Conservation (phyloP, 35 echinoderm and acorn worm genomes). For the Strongylocentrotus purpuratus region DNA sequence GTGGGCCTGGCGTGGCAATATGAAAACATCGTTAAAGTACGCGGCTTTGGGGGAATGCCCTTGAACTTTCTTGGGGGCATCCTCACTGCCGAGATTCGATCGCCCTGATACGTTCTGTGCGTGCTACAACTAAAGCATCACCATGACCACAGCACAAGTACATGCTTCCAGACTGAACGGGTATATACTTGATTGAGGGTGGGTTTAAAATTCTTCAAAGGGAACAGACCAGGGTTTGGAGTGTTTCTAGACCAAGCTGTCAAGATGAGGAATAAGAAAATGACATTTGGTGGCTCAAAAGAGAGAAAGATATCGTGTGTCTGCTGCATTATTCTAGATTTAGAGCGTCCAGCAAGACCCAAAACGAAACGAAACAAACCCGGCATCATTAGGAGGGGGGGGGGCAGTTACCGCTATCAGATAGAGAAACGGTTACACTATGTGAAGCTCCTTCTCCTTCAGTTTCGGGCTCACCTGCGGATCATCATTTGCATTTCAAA, state of each 20-base stretch:
- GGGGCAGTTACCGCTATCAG: too few species aligned
- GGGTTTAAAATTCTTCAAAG: too few species aligned
- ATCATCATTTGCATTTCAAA: slow-evolving; percentile 19
- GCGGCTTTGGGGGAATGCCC: not conserved
- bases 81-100: not conserved
- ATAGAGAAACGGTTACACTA: too few species aligned
- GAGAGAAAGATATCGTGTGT: slow-evolving; percentile 24
- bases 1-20: not conserved
- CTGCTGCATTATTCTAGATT: not conserved
- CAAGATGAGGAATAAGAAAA: not conserved
- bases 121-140: too few species aligned
- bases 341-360: not conserved
- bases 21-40: slow-evolving; percentile 55
- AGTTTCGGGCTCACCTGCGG: not conserved
- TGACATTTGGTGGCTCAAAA: not conserved
- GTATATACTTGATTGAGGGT: too few species aligned
- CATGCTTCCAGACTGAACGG: too few species aligned
- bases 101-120: too few species aligned
- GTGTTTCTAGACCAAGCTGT: slow-evolving; percentile 28
- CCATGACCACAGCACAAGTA: too few species aligned
- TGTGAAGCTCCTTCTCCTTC: not conserved
- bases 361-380: not conserved
- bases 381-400: not conserved
- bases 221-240: not conserved
- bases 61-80: slow-evolving; percentile 20